phyloP scores from a whole-genome alignment of 1,140 invertebrate species.

The Tetragonula clypearis region DNA sequence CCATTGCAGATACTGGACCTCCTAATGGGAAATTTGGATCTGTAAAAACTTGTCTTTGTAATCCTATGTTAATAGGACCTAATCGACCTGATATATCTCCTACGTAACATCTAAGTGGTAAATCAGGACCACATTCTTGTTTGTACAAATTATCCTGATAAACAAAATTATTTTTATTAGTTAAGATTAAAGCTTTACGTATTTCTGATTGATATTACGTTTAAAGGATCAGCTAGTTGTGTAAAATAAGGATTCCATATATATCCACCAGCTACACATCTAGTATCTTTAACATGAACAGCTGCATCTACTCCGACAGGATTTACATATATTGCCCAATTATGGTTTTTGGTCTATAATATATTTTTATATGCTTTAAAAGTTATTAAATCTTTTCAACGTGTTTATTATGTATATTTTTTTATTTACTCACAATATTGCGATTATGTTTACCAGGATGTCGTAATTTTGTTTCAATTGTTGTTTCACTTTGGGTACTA shows the following conservation, averaged over 20 bases:
- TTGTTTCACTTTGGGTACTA: slow-evolving; percentile 93
- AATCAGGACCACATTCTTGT: slow-evolving; percentile 92
- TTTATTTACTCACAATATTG: slow-evolving; percentile 85
- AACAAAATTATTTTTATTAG: slow-evolving; percentile 29
- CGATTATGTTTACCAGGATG: slow-evolving; percentile 92
- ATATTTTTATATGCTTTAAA: background rate
- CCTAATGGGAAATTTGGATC: slow-evolving; percentile 95
- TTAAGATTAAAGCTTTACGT: background rate
- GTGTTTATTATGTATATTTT: background rate
- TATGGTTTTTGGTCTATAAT: slow-evolving; percentile 90
- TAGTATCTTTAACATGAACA: slow-evolving; percentile 88
- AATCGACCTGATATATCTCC: slow-evolving; percentile 94
- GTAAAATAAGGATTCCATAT: slow-evolving; percentile 97
- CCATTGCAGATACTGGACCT: slow-evolving; percentile 88
- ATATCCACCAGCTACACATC: slow-evolving; percentile 95
- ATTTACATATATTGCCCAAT: slow-evolving; percentile 97
- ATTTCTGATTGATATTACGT: slow-evolving; percentile 84
- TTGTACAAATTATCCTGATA: slow-evolving; percentile 90
- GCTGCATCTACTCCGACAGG: slow-evolving; percentile 96
- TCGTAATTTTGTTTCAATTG: slow-evolving; percentile 92
- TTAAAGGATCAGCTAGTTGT: slow-evolving; percentile 93
- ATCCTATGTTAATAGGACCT: slow-evolving; percentile 92
- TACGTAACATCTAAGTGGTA: slow-evolving; percentile 95
- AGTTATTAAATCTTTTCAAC: background rate
- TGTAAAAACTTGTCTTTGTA: slow-evolving; percentile 88